Evolutionary conservation across 2,888 invertebrate genomes (phyloP).

Genomic region (Aporophyla nigra): DNA sequence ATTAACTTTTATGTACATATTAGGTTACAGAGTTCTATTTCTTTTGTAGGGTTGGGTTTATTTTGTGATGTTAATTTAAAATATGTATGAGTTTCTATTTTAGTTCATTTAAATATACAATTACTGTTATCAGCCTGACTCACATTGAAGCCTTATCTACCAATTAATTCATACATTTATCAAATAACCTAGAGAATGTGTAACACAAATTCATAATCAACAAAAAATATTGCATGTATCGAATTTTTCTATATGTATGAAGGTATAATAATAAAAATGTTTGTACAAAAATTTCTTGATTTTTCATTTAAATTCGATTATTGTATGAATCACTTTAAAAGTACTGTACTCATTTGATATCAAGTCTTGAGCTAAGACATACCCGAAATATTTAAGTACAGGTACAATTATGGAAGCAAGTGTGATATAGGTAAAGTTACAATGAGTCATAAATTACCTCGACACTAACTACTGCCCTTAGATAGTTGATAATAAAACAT

Average conservation of each 20-base stretch:
- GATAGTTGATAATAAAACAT: neutral
- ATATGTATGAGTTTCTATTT: conserved; percentile 14
- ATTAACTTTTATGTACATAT: conserved; percentile 24
- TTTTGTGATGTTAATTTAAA: conserved; percentile 38
- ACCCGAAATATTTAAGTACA: neutral
- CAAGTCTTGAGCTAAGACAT: neutral
- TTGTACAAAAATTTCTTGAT: conserved; percentile 31
- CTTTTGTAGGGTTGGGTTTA: conserved; percentile 29
- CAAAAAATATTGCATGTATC: conserved; percentile 48
- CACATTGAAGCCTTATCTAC: conserved; percentile 59
- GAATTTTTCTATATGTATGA: conserved; percentile 45
- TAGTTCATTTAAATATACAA: conserved; percentile 32
- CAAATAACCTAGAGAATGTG: conserved; percentile 37
- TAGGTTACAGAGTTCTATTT: conserved; percentile 26
- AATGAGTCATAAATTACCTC: neutral
- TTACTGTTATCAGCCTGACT: conserved; percentile 46
- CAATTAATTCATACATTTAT: conserved; percentile 50
- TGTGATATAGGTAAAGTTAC: neutral
- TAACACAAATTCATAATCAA: conserved; percentile 33
- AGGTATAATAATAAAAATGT: conserved; percentile 53
- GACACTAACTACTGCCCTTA: neutral
- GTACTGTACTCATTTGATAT: neutral
- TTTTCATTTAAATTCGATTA: neutral
- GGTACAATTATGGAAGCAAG: neutral
- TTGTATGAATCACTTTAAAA: neutral